Base-by-base conservation (phyloP, 2,113 vertebrate genomes). In the Tor tambroides region DNA sequence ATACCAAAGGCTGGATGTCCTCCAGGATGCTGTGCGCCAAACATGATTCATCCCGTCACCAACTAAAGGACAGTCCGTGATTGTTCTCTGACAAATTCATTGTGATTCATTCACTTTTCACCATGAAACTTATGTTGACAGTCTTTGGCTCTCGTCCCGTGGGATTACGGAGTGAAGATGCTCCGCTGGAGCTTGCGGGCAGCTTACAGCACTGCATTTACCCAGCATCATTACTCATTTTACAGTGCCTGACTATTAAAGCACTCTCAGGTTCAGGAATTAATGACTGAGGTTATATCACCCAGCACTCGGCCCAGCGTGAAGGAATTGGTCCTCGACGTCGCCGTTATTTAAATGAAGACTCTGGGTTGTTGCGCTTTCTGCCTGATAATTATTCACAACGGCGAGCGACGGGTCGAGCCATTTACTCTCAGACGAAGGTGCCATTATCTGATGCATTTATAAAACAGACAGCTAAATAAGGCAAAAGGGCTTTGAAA, bases 211-310 rank as follows among this genome's bases (percentile, higher is more conserved):
- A 4, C 14, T 10, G 41, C 54, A 46, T 61, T 81, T 59, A 51
- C 49, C 38, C 30, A 71, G 23, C 21, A 15, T 30, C 38, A 49
- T 26, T 43, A 59, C 74, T 35, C 41, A 79, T 84, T 59, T 72
- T 63, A 43, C 78, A 79, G 51, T 26, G 76, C 74, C 43, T 26
- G 26, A 61, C 6, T n/a, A 32, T 38, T 59, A 76, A 51, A 11
- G 54, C 46, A 54, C 81, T 77, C 67, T 80, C 67, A 76, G 46
- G 59, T 63, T 65, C n/a, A 61, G 28, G 69, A 51, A 54, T 74
- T 88, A 80, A 90, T 63, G 43, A 85, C 76, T 12, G 76, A 38
- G 30, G 38, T 82, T 84, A 83, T 65, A 82, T 85, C 78, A 67
- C 41, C 76, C 38, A 7, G 38, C 38, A 41, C 38, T 41, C 38